Base-by-base conservation (phyloP, 92 coral and sea anemone genomes). In the Plumapathes pennacea region DNA sequence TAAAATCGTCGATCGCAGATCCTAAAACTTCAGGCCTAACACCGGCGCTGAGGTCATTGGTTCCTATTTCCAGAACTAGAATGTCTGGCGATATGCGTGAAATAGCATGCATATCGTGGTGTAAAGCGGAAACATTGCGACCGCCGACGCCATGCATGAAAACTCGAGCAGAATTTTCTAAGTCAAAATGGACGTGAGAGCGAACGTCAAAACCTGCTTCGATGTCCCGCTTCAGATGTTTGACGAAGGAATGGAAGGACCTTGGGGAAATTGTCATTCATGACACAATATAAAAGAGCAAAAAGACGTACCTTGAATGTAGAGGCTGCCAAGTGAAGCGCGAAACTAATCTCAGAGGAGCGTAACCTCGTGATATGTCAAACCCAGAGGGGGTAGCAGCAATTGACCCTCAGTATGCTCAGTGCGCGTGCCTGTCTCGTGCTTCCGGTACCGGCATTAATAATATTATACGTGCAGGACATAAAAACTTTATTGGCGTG, bases 181-280 rank as follows among this genome's bases (percentile, higher is more conserved):
- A n/a, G 40, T 8, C n/a, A n/a, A 47, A 47, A 47, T 47, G 24
- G 4, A 4, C 4, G 54, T 2, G 22, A 4, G 54, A 4, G 2
- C 54, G 54, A 3, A 2, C 21, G 24, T 47, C 54, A 11, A 15
- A 47, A 15, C 11, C 21, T 2, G 54, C 27, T 3, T 3, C 11
- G 27, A 47, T 2, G 27, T 47, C 5, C 2, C 4, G 4, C 3
- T 36, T 36, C 40, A 36, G 40, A n/a, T n/a, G 40, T n/a, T 36
- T 3, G 3, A 47, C 54, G 21, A 47, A 47, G 2, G 54, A 47
- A 47, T 47, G 54, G 4, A n/a, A 47, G 54, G 17, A 47, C 54
- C 40, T 8, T 36, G n/a, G 40, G 40, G 8, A 36, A 36, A 8
- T 36, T 8, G n/a, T n/a, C 40, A 36, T 36, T 36, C 40, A 36